Percentiles rank a stretch among this genome's conserved stretches.
These are phyloP conservation scores for Euphonia xanthogaster DNA, from an alignment of 2,797 vertebrate genomes.

Conservation along the genomic window DNA sequence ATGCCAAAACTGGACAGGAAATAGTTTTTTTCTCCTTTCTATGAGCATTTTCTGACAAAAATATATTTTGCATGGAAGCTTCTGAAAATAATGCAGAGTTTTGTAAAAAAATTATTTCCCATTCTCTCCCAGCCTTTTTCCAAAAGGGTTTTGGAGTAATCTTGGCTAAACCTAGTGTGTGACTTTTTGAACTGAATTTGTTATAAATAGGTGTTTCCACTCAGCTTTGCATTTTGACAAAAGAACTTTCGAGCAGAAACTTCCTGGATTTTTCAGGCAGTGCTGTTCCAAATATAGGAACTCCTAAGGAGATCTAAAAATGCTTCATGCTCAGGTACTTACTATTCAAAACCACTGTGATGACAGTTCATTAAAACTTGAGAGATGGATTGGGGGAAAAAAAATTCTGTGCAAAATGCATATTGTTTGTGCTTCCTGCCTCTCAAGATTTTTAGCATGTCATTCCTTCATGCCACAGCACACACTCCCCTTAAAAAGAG, in stretches of 20 bases:
- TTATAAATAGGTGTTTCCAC: neutral
- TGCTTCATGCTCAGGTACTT: neutral
- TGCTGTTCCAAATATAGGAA: neutral
- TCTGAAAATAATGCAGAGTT: neutral
- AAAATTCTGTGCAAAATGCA: neutral
- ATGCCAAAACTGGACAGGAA: constrained; percentile 42
- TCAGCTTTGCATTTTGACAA: neutral
- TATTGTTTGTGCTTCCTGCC: neutral
- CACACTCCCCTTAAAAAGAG: neutral
- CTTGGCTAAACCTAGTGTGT: neutral
- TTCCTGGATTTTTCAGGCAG: neutral
- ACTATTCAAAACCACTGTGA: neutral
- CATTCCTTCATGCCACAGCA: neutral
- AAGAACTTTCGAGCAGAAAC: neutral
- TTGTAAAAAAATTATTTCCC: neutral
- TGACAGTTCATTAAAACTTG: neutral
- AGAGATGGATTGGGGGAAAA: neutral
- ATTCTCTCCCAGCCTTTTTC: neutral
- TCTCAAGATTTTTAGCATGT: neutral
- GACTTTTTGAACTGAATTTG: neutral
- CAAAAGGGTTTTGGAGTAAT: neutral
- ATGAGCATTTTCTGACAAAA: neutral
- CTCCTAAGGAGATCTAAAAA: neutral
- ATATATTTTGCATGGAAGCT: neutral
- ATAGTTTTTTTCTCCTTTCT: neutral